Base-by-base conservation (phyloP, 2,888 invertebrate genomes). In the Yponomeuta malinellus region DNA sequence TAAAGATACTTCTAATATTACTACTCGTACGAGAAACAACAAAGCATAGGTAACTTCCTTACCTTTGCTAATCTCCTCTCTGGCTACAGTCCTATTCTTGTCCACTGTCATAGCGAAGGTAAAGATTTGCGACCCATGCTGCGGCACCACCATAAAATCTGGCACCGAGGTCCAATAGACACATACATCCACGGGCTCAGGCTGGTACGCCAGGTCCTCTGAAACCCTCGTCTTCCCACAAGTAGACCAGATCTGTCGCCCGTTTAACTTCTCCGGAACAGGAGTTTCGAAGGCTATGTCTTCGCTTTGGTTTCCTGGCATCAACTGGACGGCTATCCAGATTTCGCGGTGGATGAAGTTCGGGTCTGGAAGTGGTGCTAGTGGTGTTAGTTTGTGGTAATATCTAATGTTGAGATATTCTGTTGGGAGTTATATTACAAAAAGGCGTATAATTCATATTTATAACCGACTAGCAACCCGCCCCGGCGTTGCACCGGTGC, bases 51-150 rank as follows among this genome's bases (percentile, higher is more conserved):
- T 23, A 70, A 48, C 48, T 52, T 9, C 70, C 73, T 71, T 76
- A 91, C 91, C 89, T 88, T 87, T 85, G 59, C 87, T 74, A 48
- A 91, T 74, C 73, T 92, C 92, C 29, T 82, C 73, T 71, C 82
- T 85, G 0, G 93, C 94, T 0, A 93, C 82, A 1, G 85, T 88
- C 71, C 85, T 86, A 67, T 90, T 86, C 52, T 88, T 88, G 77
- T 94, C 94, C 2, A 87, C 92, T 0, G 93, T 92, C 87, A 94
- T 91, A 0, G 91, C 86, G 74, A 93, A 92, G 0, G 93, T 93
- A 75, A 93, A 90, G 0, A 90, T 85, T 68, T 86, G 83, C n/a
- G 86, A 83, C 0, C 89, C 88, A 71, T 87, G 88, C 69, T 89
- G 91, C 0, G 92, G 92, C 12, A 92, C 89, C 10, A 92, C 90